phyloP scores from a whole-genome alignment of 2,113 vertebrate species.

The Bos javanicus region DNA sequence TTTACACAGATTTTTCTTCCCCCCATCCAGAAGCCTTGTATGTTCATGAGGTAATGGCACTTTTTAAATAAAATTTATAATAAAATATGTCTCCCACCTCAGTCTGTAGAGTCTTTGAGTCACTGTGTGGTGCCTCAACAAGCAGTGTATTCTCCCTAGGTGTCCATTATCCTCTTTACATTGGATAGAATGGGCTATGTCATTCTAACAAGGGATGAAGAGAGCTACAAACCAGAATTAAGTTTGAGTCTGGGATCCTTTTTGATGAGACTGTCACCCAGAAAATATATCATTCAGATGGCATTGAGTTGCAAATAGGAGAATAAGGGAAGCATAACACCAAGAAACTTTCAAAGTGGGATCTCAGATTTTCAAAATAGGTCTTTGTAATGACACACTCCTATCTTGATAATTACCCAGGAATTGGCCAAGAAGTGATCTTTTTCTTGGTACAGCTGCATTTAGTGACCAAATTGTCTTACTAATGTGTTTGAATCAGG shows the following conservation, averaged over 20 bases:
- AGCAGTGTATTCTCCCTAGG: not conserved
- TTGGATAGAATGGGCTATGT: not conserved
- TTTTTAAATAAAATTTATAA: not conserved
- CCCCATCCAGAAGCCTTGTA: not conserved
- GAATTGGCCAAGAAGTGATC: not conserved
- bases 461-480: not conserved
- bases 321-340: not conserved
- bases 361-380: not conserved
- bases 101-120: not conserved
- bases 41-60: not conserved
- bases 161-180: not conserved
- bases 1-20: rapidly evolving
- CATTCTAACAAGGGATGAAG: not conserved
- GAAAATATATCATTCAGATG: not conserved
- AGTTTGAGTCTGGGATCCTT: not conserved
- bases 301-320: not conserved
- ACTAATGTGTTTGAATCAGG: not conserved
- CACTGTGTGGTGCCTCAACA: not conserved
- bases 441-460: not conserved
- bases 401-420: not conserved
- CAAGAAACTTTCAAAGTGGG: not conserved
- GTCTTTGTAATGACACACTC: not conserved
- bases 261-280: not conserved
- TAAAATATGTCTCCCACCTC: not conserved
- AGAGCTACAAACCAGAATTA: not conserved